A percentile compares a stretch with the other conserved stretches of the same genome.
Evolutionary conservation across 1,140 invertebrate species (phyloP).

Genomic region (Meloidogyne floridensis): DNA sequence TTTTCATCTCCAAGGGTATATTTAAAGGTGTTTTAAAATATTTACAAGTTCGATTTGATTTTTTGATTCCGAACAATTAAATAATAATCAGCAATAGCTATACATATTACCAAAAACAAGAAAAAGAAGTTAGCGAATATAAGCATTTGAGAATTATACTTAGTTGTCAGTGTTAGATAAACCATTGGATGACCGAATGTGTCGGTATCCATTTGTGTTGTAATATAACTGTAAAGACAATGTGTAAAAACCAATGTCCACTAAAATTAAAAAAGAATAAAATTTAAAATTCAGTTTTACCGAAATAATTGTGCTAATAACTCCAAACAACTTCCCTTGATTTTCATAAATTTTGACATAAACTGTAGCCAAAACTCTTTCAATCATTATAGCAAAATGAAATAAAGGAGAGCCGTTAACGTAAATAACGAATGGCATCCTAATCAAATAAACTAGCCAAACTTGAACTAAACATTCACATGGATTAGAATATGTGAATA

Average conservation of each 20-base stretch:
- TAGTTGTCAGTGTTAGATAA: slow-evolving; percentile 14
- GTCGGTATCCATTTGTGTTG: background rate
- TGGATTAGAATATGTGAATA: slow-evolving; percentile 11
- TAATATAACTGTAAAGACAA: slow-evolving; percentile 10
- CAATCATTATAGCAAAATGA: slow-evolving; percentile 27
- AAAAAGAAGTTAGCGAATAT: slow-evolving; percentile 8
- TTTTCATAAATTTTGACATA: slow-evolving; percentile 23
- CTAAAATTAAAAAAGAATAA: too few species aligned
- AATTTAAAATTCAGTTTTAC: background rate
- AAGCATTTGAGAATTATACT: slow-evolving; percentile 13
- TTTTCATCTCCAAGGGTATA: background rate
- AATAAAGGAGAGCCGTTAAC: slow-evolving; percentile 19
- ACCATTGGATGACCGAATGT: slow-evolving; percentile 4
- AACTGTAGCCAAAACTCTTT: slow-evolving; percentile 17
- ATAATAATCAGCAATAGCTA: slow-evolving; percentile 25
- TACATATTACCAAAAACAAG: slow-evolving; percentile 20
- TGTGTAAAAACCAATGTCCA: background rate
- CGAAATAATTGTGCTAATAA: background rate
- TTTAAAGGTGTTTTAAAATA: background rate
- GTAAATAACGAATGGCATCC: slow-evolving; percentile 19
- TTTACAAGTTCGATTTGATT: slow-evolving; percentile 23
- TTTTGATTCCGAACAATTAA: slow-evolving; percentile 19
- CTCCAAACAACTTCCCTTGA: background rate
- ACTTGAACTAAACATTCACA: slow-evolving; percentile 30
- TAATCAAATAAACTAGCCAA: slow-evolving; percentile 21